Conservation (phyloP, 2,888 invertebrate genomes). For the Hofmannophila pseudospretella region DNA sequence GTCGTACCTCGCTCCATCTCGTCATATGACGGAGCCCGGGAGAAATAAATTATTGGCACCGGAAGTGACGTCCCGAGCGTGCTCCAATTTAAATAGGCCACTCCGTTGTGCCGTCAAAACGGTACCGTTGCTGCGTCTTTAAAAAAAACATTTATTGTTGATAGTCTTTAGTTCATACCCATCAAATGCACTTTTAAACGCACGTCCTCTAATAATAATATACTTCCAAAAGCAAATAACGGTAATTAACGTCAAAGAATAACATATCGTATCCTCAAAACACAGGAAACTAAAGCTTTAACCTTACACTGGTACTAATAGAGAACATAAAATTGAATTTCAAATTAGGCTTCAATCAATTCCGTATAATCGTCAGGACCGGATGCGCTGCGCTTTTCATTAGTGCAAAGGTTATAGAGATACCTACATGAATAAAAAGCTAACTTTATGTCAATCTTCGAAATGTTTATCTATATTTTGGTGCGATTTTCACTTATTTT, state of each 20-base stretch:
- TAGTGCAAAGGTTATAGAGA: conserved; percentile 67
- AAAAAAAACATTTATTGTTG: conserved; percentile 2
- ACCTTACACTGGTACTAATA: conserved; percentile 46
- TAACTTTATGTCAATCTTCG: conserved; percentile 33
- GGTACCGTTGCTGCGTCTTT: neutral
- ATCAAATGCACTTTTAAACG: conserved; percentile 32
- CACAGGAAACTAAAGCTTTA: conserved; percentile 56
- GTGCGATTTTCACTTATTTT: conserved; percentile 4
- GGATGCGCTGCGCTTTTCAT: conserved; percentile 65
- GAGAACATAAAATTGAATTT: conserved; percentile 59
- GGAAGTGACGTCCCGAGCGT: conserved; percentile 71
- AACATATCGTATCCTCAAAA: conserved; percentile 45
- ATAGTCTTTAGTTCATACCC: conserved; percentile 1
- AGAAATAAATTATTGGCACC: conserved; percentile 73
- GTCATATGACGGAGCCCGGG: conserved; percentile 66
- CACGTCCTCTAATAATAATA: conserved; percentile 6
- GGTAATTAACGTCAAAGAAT: conserved; percentile 45
- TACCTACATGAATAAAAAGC: conserved; percentile 51
- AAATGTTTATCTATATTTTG: neutral
- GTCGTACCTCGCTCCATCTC: conserved; percentile 66
- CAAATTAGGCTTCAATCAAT: conserved; percentile 64
- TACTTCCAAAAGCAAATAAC: conserved; percentile 39
- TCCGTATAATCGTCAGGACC: conserved; percentile 50
- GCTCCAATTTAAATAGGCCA: conserved; percentile 67
- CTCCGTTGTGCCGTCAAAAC: conserved; percentile 31